Base-by-base conservation (phyloP, 2,888 invertebrate species). In the Microplitis deprimator region DNA sequence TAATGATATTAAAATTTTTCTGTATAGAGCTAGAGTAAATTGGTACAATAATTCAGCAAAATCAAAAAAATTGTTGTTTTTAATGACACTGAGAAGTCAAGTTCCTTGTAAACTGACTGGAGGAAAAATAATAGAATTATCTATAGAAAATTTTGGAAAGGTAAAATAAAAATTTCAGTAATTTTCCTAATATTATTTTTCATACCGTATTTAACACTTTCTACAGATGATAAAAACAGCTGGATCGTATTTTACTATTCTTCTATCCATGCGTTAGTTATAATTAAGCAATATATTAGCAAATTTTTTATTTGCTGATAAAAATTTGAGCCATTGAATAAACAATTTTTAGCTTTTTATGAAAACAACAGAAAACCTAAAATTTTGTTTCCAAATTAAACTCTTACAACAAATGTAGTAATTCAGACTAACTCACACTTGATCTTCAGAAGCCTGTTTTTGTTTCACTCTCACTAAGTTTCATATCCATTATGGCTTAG, bases 31-130 rank as follows among this genome's bases (percentile, higher is more conserved):
- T 16, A 10, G 59, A 67, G 20, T 38, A 2, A 39, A 17, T 10
- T 75, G 75, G 75, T 75, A 68, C 41, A 16, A 62, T 1, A 20
- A 10, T 20, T 41, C 75, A 8, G 6, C 40, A 13, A 75, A 69
- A 61, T 40, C 69, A 6, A 60, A 62, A 62, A 60, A 69, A 10
- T 17, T 68, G 10, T 17, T 75, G 6, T 2, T 16, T 13, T 69
- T 75, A 13, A 17, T 75, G 20, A 75, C 40, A 4, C 10, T 75
- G 40, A 60, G 75, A 13, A 69, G 68, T 62, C 75, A 75, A 69
- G 16, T 3, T 29, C 69, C 68, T 3, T 75, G 75, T 29, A 5
- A 61, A 7, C 41, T 75, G 20, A 75, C 75, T 1, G 69, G 69
- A n/a, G 75, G 75, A 17, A 75, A 68, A 62, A 8, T 68, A 6